These are phyloP conservation scores for Rissa tridactyla DNA, from an alignment of 2,113 vertebrate genomes.

Conservation along the genomic window DNA sequence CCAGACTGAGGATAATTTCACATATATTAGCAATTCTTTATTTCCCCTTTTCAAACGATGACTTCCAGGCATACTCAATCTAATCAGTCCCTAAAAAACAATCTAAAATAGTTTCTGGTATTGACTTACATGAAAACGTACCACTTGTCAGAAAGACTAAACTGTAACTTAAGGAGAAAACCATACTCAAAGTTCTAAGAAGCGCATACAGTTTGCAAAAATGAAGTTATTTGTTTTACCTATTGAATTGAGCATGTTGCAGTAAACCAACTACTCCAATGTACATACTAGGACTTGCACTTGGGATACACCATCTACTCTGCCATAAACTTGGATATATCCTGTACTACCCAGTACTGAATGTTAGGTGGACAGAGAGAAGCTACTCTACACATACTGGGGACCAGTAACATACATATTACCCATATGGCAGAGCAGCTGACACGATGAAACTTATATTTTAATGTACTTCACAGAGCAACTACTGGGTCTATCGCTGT, in stretches of 20 bases:
- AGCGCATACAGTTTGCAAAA: neutral
- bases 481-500: neutral
- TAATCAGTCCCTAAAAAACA: neutral
- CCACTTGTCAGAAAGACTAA: neutral
- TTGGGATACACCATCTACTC: neutral
- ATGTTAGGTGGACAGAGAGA: neutral
- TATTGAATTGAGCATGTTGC: fast-evolving
- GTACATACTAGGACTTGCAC: neutral
- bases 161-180: neutral
- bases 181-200: neutral
- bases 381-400: neutral
- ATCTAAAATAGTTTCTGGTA: neutral
- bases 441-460: neutral
- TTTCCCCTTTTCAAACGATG: neutral
- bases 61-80: neutral
- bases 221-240: fast-evolving
- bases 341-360: neutral
- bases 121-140: neutral
- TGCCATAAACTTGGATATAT: neutral
- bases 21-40: neutral
- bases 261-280: neutral
- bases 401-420: fast-evolving
- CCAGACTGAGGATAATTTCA: neutral
- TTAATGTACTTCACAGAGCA: neutral
- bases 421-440: neutral